Percentiles rank a stretch among this genome's conserved stretches.
phyloP scores from a whole-genome alignment of 1,140 invertebrate species.

The Anastrepha obliqua region DNA sequence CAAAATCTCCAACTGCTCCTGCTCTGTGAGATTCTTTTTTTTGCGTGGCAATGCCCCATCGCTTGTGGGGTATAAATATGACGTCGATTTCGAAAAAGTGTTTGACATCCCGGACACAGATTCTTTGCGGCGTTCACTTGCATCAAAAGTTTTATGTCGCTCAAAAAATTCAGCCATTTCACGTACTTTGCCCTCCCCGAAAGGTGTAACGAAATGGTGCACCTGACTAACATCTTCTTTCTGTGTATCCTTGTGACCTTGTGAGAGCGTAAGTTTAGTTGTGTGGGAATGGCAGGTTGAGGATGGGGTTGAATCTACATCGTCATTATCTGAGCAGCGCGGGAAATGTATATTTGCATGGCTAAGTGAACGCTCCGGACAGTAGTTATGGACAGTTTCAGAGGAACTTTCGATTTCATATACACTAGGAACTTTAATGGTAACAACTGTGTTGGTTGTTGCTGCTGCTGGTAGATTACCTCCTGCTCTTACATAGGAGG shows the following conservation, averaged over 20 bases:
- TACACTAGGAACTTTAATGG: constrained; percentile 70
- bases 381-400: constrained; percentile 70
- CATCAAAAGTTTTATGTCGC: constrained; percentile 62
- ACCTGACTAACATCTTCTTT: not conserved
- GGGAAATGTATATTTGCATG: constrained; percentile 67
- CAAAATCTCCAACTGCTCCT: constrained; percentile 76
- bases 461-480: not conserved
- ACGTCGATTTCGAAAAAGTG: constrained; percentile 64
- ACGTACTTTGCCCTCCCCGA: constrained; percentile 74
- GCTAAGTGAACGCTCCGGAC: constrained; percentile 63
- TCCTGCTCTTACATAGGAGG: not conserved
- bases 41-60: not conserved
- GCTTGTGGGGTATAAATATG: constrained; percentile 59
- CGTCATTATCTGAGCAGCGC: not conserved
- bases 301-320: not conserved
- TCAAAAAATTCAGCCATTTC: constrained; percentile 79
- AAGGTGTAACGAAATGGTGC: constrained; percentile 54
- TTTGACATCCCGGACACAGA: not conserved
- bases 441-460: constrained; percentile 55
- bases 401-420: constrained; percentile 72
- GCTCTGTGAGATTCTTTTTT: constrained; percentile 68
- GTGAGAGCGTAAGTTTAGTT: constrained; percentile 25
- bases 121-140: not conserved
- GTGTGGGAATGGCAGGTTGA: not conserved
- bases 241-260: not conserved